phyloP scores from a whole-genome alignment of 2,888 invertebrate genomes.

The Papilio protenor region DNA sequence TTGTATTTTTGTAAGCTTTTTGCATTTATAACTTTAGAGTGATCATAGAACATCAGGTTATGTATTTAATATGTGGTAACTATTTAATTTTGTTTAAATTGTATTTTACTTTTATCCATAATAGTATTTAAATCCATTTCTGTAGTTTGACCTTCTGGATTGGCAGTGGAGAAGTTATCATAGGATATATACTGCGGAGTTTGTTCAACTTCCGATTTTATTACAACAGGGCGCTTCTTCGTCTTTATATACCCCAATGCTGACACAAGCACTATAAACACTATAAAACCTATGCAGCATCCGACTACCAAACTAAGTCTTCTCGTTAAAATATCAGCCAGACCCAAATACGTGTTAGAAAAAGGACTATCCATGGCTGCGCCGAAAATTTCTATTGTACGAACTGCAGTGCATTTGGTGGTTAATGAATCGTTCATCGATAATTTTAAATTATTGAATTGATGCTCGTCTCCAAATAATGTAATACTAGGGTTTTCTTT shows the following conservation, averaged over 20 bases:
- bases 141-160: constrained; percentile 72
- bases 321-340: constrained; percentile 90
- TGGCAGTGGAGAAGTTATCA: constrained; percentile 75
- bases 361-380: constrained; percentile 83
- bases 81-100: constrained; percentile 53
- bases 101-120: constrained; percentile 72
- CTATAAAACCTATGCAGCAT: constrained; percentile 93
- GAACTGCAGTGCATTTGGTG: constrained; percentile 90
- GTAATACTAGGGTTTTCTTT: constrained; percentile 69
- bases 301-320: constrained; percentile 94
- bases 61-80: no score
- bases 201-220: constrained; percentile 88
- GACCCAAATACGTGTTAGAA: constrained; percentile 87
- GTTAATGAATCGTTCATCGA: constrained; percentile 87
- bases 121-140: constrained; percentile 80
- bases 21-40: not conserved
- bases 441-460: constrained; percentile 72
- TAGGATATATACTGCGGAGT: constrained; percentile 93
- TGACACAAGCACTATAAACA: constrained; percentile 93
- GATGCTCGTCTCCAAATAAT: constrained; percentile 85
- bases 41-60: no score
- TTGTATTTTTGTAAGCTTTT: no score
- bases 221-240: constrained; percentile 91
- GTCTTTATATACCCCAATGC: constrained; percentile 93
- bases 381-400: constrained; percentile 89